phyloP scores from a whole-genome alignment of 2,888 invertebrate genomes.

The Dynastes grantii region DNA sequence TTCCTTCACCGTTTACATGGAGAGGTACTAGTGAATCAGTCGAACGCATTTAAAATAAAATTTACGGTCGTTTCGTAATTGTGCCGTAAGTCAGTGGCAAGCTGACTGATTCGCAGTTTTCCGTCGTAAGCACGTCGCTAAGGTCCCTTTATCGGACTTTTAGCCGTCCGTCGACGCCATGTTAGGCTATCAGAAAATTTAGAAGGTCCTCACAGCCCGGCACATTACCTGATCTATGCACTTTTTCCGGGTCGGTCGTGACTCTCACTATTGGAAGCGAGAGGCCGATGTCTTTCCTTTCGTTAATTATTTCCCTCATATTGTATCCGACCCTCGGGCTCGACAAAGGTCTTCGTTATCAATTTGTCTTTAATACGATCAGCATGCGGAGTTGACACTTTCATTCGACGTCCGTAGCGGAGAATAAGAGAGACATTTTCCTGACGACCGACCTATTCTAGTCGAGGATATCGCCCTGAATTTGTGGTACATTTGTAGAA shows the following conservation, averaged over 20 bases:
- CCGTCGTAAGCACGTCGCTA: neutral
- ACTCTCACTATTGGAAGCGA: conserved; percentile 28
- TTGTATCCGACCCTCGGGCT: conserved; percentile 19
- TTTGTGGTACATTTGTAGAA: conserved; percentile 6
- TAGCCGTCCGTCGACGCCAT: conserved; percentile 12
- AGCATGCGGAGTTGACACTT: conserved; percentile 28
- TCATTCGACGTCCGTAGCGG: conserved; percentile 7
- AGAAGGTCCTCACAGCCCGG: neutral
- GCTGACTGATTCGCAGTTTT: conserved; percentile 14
- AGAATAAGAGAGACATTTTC: conserved; percentile 23
- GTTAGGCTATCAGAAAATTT: conserved; percentile 3
- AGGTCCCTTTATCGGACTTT: conserved; percentile 25
- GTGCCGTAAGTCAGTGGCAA: neutral
- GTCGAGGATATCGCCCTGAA: conserved; percentile 11
- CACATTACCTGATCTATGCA: conserved; percentile 34
- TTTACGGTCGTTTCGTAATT: conserved; percentile 19
- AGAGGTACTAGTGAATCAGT: too few species aligned
- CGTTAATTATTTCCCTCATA: conserved; percentile 43
- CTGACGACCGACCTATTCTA: neutral
- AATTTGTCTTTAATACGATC: conserved; percentile 37
- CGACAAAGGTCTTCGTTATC: conserved; percentile 37
- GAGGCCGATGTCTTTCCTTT: conserved; percentile 18
- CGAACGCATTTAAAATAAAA: neutral
- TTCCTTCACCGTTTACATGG: too few species aligned
- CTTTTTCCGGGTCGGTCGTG: conserved; percentile 29